Evolutionary conservation across 2,113 vertebrate genomes (phyloP), one percentile per base, ranked within the genome.

Genomic region (Peromyscus maniculatus): DNA sequence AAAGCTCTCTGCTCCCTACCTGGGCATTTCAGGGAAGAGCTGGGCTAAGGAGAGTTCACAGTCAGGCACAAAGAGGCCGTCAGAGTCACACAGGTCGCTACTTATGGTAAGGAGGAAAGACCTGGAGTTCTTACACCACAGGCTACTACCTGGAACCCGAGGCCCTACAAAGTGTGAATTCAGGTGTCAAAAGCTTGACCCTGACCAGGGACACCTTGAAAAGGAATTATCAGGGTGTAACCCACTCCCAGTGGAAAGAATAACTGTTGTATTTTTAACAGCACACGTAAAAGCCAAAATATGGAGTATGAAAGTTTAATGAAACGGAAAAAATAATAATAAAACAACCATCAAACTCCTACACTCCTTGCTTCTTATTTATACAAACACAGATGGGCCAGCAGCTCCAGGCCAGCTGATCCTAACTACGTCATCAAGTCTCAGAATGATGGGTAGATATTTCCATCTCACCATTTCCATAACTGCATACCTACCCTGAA

Each of bases 181-280:
- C 95, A 72, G 39, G 52, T 31, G 55, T 46, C 17, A 36, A 88
- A 91, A 78, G 22, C 24, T 80, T 55, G 78, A 52, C 49, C 17
- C 33, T 88, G 8, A 39, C 13, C 83, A 80, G 57, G 89, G 72
- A 59, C 79, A 46, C 33, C 24, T 59, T 28, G 15, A 59, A 90
- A 87, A 96, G 72, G 46, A 95, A 84, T 31, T 22, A 75, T 11
- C 28, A 82, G 89, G 43, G 78, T 43, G 66, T 80, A 87, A 88
- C 87, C 36, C 46, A 82, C 15, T 88, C 52, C 36, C 43, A 80
- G 13, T 36, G 71, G 83, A 82, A 91, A 83, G 52, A 72, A 11
- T 36, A 22, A 69, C 57, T 95, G 21, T 33, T 93, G 74, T 69
- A 69, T 91, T 95, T 89, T 97, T 92, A 95, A 89, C 15, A 92